Conservation (phyloP, 2,113 vertebrate genomes). For the Emydocephalus ijimae region DNA sequence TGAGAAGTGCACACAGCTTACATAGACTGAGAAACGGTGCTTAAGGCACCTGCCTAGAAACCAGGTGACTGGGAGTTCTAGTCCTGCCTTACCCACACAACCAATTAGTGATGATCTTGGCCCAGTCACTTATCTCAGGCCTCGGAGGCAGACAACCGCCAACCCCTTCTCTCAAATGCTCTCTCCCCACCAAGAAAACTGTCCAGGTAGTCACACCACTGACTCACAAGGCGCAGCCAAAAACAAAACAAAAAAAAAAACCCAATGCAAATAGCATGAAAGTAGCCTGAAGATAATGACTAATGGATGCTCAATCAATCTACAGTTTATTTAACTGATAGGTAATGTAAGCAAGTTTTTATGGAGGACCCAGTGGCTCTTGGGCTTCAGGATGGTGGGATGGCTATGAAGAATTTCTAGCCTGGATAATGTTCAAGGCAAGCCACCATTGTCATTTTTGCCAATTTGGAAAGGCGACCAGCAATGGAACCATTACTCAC, state of each 20-base stretch:
- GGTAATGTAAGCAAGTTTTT: background rate
- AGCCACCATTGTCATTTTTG: background rate
- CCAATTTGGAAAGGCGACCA: background rate
- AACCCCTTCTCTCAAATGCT: background rate
- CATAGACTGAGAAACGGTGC: background rate
- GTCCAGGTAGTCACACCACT: background rate
- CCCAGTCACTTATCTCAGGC: background rate
- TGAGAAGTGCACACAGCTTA: background rate
- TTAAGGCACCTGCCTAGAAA: background rate
- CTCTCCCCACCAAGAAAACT: background rate
- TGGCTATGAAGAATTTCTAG: background rate
- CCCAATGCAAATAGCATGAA: background rate
- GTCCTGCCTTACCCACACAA: background rate
- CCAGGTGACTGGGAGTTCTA: background rate
- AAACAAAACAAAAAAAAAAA: background rate
- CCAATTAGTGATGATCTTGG: background rate
- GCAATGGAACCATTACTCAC: conserved; percentile 20
- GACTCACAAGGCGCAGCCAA: background rate
- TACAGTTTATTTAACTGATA: background rate
- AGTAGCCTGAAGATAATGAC: background rate
- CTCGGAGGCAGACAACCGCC: background rate
- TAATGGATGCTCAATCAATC: background rate
- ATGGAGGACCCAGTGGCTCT: background rate
- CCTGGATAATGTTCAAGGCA: background rate
- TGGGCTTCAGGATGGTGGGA: too few relatives aligned